Conservation (phyloP, 1,140 invertebrate species). For the Augochlora pura region DNA sequence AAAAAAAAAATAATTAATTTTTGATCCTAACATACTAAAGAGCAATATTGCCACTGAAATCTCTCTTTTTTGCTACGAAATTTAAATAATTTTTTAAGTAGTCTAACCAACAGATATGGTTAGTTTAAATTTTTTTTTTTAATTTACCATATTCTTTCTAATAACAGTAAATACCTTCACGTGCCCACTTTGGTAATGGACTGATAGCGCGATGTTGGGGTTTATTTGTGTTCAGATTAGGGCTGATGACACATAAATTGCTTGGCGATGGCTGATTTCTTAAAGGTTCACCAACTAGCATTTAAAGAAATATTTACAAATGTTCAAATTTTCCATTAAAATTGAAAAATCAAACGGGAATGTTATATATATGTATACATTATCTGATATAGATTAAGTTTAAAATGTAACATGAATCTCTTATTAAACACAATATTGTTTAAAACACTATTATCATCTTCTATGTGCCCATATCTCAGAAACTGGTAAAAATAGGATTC, state of each 20-base stretch:
- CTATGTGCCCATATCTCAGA: not conserved
- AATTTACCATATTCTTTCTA: slow-evolving; percentile 15
- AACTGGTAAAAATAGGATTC: slow-evolving; percentile 24
- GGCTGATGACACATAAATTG: slow-evolving; percentile 75
- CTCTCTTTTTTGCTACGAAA: slow-evolving; percentile 6
- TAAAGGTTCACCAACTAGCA: slow-evolving; percentile 80
- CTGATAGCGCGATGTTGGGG: slow-evolving; percentile 77
- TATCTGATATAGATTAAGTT: not conserved
- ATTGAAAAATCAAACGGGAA: slow-evolving; percentile 7
- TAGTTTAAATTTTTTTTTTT: slow-evolving; percentile 1
- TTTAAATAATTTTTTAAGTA: not conserved
- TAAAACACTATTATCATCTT: slow-evolving; percentile 15
- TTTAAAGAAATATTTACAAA: slow-evolving; percentile 51
- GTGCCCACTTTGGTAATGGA: slow-evolving; percentile 82
- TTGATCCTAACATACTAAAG: not conserved
- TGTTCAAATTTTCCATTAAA: slow-evolving; percentile 16
- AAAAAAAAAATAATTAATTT: slow-evolving; percentile 62
- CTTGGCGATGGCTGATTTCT: slow-evolving; percentile 81
- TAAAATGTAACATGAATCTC: slow-evolving; percentile 1
- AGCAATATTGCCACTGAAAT: not conserved
- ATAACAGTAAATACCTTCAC: slow-evolving; percentile 78
- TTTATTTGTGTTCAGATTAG: slow-evolving; percentile 71
- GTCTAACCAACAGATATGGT: not conserved
- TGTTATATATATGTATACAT: not conserved
- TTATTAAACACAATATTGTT: not conserved